These are phyloP conservation scores for Etheostoma nigrum DNA, from an alignment of 2,797 vertebrate species.

Conservation along the genomic window DNA sequence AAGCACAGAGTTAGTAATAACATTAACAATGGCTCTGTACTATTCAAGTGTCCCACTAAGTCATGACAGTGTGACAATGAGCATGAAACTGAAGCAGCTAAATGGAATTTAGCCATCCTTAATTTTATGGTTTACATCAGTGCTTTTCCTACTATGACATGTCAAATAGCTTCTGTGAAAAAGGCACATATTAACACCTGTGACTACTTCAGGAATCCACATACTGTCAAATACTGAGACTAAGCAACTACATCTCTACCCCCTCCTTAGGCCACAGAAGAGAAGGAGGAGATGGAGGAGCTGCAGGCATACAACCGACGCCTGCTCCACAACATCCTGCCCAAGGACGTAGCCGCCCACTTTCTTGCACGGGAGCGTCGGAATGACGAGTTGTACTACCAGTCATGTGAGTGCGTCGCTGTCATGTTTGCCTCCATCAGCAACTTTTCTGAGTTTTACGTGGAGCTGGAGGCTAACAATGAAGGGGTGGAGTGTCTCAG, in stretches of 20 bases:
- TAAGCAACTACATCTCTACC: constrained; percentile 8
- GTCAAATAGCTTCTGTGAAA: constrained; percentile 5
- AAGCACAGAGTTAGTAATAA: constrained; percentile 2
- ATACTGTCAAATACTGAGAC: constrained; percentile 5
- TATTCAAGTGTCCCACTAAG: neutral
- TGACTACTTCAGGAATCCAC: neutral
- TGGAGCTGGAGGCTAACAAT: constrained; percentile 98
- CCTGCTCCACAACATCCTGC: constrained; percentile 97
- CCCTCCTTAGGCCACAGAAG: constrained; percentile 91
- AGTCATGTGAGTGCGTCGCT: constrained; percentile 96
- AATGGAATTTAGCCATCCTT: constrained; percentile 2
- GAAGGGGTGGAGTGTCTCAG: constrained; percentile 96
- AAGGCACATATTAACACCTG: neutral
- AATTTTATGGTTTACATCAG: neutral
- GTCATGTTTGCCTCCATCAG: constrained; percentile 99
- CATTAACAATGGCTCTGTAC: neutral
- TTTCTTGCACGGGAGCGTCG: constrained; percentile 92
- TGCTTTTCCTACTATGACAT: neutral
- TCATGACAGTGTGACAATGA: constrained; percentile 11
- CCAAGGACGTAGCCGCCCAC: constrained; percentile 96
- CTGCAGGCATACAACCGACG: constrained; percentile 97
- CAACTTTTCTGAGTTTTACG: constrained; percentile 98
- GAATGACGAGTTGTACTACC: constrained; percentile 97
- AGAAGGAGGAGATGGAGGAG: constrained; percentile 99
- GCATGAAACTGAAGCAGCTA: constrained; percentile 4